A percentile compares a stretch with the other conserved stretches of the same genome.
These are phyloP conservation scores for Balanococcus diminutus DNA, from an alignment of 2,888 invertebrate species.

Conservation along the genomic window DNA sequence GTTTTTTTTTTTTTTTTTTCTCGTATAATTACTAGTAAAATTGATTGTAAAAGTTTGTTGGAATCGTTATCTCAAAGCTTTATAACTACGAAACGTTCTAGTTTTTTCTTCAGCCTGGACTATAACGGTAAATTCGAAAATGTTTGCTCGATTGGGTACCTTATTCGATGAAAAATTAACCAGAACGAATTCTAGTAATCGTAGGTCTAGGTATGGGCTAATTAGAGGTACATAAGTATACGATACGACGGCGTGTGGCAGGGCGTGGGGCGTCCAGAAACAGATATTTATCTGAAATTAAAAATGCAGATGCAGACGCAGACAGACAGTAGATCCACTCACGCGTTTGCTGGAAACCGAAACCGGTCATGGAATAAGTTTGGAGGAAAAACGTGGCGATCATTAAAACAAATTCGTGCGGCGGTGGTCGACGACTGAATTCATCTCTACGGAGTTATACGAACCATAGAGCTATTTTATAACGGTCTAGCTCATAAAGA, in stretches of 20 bases:
- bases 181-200: neutral
- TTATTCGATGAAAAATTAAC: conserved; percentile 6
- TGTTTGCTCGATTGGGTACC: neutral
- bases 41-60: neutral
- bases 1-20: too few species aligned
- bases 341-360: neutral
- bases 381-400: neutral
- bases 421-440: neutral
- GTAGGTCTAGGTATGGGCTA: neutral
- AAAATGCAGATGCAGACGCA: neutral
- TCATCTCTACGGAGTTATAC: neutral
- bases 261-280: neutral
- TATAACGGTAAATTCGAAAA: neutral
- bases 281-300: neutral
- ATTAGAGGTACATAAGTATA: neutral
- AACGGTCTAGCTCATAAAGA: neutral
- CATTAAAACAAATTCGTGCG: neutral
- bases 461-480: neutral
- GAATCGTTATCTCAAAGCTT: neutral
- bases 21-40: neutral
- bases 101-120: neutral
- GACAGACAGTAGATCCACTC: too few species aligned
- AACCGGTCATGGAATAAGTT: neutral
- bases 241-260: too few species aligned
- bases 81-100: neutral